Evolutionary conservation across 1,140 invertebrate genomes (phyloP), one percentile per base, ranked within the genome.

Genomic region (Oedothorax gibbosus): DNA sequence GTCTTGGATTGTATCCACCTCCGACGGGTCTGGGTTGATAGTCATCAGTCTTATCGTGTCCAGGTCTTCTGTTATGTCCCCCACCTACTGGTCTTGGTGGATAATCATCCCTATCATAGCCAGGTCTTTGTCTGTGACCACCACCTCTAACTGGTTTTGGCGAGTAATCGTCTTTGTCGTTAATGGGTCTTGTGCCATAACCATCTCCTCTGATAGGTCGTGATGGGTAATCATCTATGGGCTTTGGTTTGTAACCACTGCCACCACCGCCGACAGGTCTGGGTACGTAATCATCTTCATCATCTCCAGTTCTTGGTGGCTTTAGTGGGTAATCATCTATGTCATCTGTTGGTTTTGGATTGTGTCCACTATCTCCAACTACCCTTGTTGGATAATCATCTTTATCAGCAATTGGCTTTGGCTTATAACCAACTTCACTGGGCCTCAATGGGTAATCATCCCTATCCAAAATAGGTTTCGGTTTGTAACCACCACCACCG

Each of bases 181-280:
- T 12, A 6, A 12, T n/a, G 10, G 80, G 80, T 35, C 73, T 82
- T 12, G 14, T 20, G 8, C 73, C 35, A 18, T 82, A 62, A 1
- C 56, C 57, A 50, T 50, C 75, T n/a, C 56, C 60, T 9, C 11
- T 72, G 15, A 35, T 35, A 35, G 35, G 35, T 35, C 35, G 1
- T 1, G 18, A 62, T 62, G 57, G 12, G 18, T 62, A 12, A 12
- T 62, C 57, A 3, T n/a, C 18, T 56, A 51, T 6, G 18, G 10
- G 20, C 5, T 35, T 53, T 9, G 60, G 77, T 20, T 18, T 49
- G 11, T 1, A 9, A 57, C 11, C 6, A 15, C 35, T 15, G 10
- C 76, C 65, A 82, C 54, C 73, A 35, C 75, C 75, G 3, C 57
- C 62, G 0, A 83, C 81, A 56, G 81, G 81, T 49, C 51, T 77